Percentiles rank a stretch among this genome's conserved stretches.
phyloP scores from a whole-genome alignment of 2,888 invertebrate species.

The Homarus gammarus region DNA sequence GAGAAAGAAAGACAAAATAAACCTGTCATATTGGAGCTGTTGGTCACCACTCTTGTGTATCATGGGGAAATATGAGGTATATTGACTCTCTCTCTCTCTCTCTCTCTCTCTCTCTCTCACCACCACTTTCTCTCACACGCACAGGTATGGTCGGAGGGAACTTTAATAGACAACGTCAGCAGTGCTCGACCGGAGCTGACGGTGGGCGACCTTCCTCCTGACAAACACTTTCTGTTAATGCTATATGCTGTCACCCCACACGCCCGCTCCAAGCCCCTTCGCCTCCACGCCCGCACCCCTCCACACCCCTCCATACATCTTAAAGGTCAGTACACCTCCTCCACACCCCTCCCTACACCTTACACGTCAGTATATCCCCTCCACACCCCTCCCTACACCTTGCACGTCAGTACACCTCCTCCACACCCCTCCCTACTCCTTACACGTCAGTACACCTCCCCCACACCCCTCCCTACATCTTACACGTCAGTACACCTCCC shows the following conservation, averaged over 20 bases:
- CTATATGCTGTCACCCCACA: conserved; percentile 54
- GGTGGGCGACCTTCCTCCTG: conserved; percentile 33
- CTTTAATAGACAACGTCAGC: conserved; percentile 44
- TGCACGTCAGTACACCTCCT: neutral
- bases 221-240: conserved; percentile 13
- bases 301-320: conserved; percentile 1
- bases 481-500: neutral
- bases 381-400: neutral
- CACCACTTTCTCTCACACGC: neutral
- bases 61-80: too few species aligned
- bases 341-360: neutral
- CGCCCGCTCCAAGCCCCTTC: conserved; percentile 50
- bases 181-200: conserved; percentile 30
- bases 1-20: neutral
- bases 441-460: neutral
- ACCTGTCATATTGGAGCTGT: too few species aligned
- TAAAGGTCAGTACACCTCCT: conserved; percentile 5
- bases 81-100: neutral
- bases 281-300: conserved; percentile 30
- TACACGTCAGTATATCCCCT: neutral
- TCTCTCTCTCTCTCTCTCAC: neutral
- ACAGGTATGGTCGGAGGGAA: conserved; percentile 49
- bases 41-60: too few species aligned
- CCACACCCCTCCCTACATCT: neutral
- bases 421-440: neutral